Conservation (phyloP, 2,888 invertebrate species). For the Limnephilus lunatus region DNA sequence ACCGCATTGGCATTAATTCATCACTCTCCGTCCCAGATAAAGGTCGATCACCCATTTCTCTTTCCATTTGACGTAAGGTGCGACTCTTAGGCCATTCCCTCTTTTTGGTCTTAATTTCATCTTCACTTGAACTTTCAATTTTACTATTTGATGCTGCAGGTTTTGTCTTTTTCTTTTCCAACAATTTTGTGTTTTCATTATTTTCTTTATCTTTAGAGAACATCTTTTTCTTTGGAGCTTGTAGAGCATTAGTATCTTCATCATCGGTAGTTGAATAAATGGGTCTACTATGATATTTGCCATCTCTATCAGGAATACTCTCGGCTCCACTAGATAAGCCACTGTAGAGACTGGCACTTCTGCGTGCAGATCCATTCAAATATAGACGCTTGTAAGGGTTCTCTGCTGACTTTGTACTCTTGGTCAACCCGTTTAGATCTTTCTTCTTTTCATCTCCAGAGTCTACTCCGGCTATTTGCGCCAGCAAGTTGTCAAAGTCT, state of each 20-base stretch:
- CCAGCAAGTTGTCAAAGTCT: conserved; percentile 83
- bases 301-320: conserved; percentile 72
- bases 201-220: conserved; percentile 73
- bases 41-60: conserved; percentile 82
- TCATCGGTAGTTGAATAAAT: conserved; percentile 80
- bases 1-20: conserved; percentile 83
- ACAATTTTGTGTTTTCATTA: conserved; percentile 72
- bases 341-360: conserved; percentile 81
- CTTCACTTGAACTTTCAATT: conserved; percentile 81
- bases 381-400: conserved; percentile 88
- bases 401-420: conserved; percentile 74
- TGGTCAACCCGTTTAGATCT: conserved; percentile 83
- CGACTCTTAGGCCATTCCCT: conserved; percentile 78
- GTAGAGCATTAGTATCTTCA: conserved; percentile 73
- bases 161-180: conserved; percentile 76
- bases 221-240: conserved; percentile 75
- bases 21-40: conserved; percentile 86
- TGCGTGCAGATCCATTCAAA: conserved; percentile 84
- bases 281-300: conserved; percentile 70
- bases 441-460: conserved; percentile 81
- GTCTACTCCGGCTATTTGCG: conserved; percentile 82
- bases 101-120: conserved; percentile 75
- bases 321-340: conserved; percentile 77
- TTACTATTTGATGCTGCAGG: conserved; percentile 73
- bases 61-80: conserved; percentile 84